Conservation (phyloP, 2,113 vertebrate genomes). For the Erpornis zantholeuca region DNA sequence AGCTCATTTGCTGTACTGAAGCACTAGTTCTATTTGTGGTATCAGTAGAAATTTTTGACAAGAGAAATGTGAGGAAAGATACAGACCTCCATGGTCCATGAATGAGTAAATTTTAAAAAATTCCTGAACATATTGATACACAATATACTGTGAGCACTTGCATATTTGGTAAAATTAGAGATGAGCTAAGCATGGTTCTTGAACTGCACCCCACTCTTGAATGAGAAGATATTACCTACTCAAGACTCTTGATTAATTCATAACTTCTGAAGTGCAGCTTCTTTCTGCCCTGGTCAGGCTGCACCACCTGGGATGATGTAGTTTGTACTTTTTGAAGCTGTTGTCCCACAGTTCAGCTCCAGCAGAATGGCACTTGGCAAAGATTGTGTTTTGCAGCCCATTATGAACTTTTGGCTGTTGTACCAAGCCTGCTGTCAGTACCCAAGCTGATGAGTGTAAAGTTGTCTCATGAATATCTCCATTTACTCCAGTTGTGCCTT, state of each 20-base stretch:
- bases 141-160: background rate
- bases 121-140: background rate
- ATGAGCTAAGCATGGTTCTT: slow-evolving; percentile 17
- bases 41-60: background rate
- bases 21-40: background rate
- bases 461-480: background rate
- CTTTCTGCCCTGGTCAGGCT: background rate
- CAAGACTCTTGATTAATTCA: background rate
- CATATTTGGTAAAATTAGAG: slow-evolving; percentile 8
- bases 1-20: background rate
- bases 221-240: background rate
- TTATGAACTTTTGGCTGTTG: background rate
- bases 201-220: background rate
- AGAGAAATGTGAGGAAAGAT: background rate
- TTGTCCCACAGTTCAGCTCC: background rate
- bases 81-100: background rate
- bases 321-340: background rate
- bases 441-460: background rate
- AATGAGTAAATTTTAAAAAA: background rate
- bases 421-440: background rate
- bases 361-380: background rate
- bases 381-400: background rate
- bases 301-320: background rate
- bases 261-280: background rate
- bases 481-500: background rate